Base-by-base conservation (phyloP, 2,888 invertebrate genomes). In the Chrysodeixis includens region DNA sequence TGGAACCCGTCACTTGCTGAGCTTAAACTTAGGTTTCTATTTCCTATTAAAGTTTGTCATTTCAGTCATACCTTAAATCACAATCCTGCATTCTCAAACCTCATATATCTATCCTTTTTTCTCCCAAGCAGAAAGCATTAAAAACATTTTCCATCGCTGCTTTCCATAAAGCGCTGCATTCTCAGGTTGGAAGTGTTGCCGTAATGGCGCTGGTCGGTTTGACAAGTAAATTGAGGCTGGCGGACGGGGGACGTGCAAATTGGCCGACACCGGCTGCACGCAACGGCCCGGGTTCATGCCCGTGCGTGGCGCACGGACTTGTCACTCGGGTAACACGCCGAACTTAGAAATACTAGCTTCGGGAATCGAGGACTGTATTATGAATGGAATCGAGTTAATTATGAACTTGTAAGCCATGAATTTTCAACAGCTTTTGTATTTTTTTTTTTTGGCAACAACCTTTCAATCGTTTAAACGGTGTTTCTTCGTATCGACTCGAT, bases 191-290 rank as follows among this genome's bases (percentile, higher is more conserved):
- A 64, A 69, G 74, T 70, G 67, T 71, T 73, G 62, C 60, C 63
- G 82, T 81, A 84, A 82, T 85, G 76, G 84, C 84, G 73, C 82
- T 83, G 86, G 87, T 78, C 85, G 83, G 83, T 83, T 85, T 93
- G 94, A 94, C 94, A 90, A 87, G 90, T 87, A 91, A 93, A 93
- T 93, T 92, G 92, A 85, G 85, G 84, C 85, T 78, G 82, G 46
- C 46, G 44, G 86, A 83, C 84, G 85, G 83, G 85, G 86, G 93
- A 93, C 93, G 93, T 90, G 93, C 86, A 93, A 93, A 93, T 93
- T 93, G 89, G 81, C 81, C 84, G 82, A 85, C 86, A 86, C 86
- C 82, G 84, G 69, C 59, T 69, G 78, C 81, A 80, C 78, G 81
- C 82, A 73, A 79, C 70, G 77, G 77, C 76, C 79, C 53, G 54